Base-by-base conservation (phyloP, 2,888 invertebrate species). In the Tinea semifulvella region DNA sequence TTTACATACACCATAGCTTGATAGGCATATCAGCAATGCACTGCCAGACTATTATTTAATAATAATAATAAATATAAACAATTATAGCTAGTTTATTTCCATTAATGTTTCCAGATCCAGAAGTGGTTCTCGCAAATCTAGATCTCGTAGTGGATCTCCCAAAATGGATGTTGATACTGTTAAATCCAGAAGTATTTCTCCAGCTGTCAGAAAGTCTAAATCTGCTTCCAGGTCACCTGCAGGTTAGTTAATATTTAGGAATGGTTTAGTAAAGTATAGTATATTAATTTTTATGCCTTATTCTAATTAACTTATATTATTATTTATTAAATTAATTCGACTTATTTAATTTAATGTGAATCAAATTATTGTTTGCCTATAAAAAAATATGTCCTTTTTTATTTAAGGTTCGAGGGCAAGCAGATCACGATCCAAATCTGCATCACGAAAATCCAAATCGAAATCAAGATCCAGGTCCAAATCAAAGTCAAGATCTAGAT, bases 121-220 rank as follows among this genome's bases (percentile, higher is more conserved):
- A 31, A 58, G 58, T 7, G 48, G 57, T 36, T 61, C 64, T 7
- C 53, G 54, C 44, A 53, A 45, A 69, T 36, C 8, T n/a, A 36
- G 36, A n/a, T 36, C 36, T 8, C 16, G 36, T n/a, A 60, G 59
- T 28, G 48, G 50, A 38, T 57, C 60, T 14, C 43, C 43, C 8
- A 31, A 43, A 46, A 16, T 52, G 52, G 19, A 35, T 31, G 28
- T 52, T 50, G 10, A 47, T 53, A 31, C 25, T 47, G 46, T 57
- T 27, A 44, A 47, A 42, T 49, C 50, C 6, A 38, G 49, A 44
- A 43, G 47, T 44, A 47, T 44, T 7, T 48, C 49, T 2, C 39
- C 46, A 19, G 35, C 22, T 6, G 49, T 48, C 28, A 46, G 56
- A 25, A 44, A 46, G 22, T 52, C 53, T 8, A 52, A 58, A 35